Conservation (phyloP, 2,113 vertebrate species). For the Asarcornis scutulata region DNA sequence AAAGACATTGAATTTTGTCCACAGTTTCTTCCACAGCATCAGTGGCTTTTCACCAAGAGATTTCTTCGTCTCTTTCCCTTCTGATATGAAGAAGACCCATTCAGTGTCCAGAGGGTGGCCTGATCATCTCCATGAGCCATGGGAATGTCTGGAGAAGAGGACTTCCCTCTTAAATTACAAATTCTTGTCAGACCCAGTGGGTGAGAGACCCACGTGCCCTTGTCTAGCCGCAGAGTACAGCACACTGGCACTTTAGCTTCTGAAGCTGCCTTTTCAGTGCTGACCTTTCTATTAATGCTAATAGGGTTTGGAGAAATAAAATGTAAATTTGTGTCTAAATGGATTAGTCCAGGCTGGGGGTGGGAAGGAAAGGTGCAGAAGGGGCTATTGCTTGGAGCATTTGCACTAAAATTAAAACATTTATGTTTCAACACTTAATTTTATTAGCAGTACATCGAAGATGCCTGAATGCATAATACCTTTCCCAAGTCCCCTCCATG, state of each 20-base stretch:
- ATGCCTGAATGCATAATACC: constrained; percentile 58
- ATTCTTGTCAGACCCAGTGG: constrained; percentile 56
- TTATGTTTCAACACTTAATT: constrained; percentile 76
- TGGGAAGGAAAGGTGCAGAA: constrained; percentile 39
- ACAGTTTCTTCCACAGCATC: neutral
- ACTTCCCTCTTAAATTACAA: constrained; percentile 51
- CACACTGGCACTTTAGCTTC: constrained; percentile 64
- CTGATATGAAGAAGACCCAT: neutral
- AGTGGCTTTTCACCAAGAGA: neutral
- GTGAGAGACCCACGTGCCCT: constrained; percentile 57
- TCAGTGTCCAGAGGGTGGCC: neutral
- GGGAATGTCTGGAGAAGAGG: neutral
- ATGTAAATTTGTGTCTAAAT: constrained; percentile 77
- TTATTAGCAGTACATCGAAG: constrained; percentile 67
- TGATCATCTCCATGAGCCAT: neutral
- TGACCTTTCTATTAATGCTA: constrained; percentile 76
- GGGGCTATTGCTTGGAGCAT: constrained; percentile 57
- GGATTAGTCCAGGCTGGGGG: constrained; percentile 70
- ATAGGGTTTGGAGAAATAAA: constrained; percentile 77
- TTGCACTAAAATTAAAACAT: constrained; percentile 73
- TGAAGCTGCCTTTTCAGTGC: constrained; percentile 63
- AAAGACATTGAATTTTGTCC: neutral
- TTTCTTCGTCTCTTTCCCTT: neutral
- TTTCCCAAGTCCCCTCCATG: constrained; percentile 9
- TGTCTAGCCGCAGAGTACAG: constrained; percentile 58